These are phyloP conservation scores for Pseudopodoces humilis DNA, from an alignment of 2,113 vertebrate genomes.

Conservation along the genomic window DNA sequence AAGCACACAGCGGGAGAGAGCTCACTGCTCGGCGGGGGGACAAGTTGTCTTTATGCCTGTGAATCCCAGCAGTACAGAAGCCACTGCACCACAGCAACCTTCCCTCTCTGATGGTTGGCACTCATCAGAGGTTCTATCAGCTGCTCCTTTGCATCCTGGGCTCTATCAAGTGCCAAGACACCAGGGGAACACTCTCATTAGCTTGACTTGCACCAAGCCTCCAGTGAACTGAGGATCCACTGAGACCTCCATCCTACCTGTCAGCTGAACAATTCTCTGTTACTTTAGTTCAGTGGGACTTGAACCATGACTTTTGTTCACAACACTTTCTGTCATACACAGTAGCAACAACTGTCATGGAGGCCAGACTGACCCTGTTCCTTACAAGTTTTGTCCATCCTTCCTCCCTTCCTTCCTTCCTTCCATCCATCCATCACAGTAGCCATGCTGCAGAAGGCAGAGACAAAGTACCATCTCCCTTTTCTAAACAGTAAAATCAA, in stretches of 20 bases:
- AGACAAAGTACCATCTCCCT: background rate
- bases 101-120: background rate
- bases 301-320: background rate
- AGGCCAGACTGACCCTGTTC: background rate
- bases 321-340: background rate
- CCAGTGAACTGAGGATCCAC: background rate
- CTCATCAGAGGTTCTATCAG: background rate
- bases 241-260: background rate
- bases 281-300: background rate
- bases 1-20: background rate
- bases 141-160: background rate
- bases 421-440: no score
- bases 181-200: background rate
- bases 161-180: background rate
- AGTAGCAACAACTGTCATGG: background rate
- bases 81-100: background rate
- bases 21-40: rapidly evolving
- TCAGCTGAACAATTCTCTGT: background rate
- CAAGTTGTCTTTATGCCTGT: background rate
- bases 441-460: background rate
- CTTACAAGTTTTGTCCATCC: no score
- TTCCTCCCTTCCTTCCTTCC: background rate
- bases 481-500: background rate
- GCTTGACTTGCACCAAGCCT: background rate
- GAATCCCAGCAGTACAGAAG: background rate